These are phyloP conservation scores for Ammodytes dubius DNA, from an alignment of 2,113 vertebrate genomes.

Conservation along the genomic window DNA sequence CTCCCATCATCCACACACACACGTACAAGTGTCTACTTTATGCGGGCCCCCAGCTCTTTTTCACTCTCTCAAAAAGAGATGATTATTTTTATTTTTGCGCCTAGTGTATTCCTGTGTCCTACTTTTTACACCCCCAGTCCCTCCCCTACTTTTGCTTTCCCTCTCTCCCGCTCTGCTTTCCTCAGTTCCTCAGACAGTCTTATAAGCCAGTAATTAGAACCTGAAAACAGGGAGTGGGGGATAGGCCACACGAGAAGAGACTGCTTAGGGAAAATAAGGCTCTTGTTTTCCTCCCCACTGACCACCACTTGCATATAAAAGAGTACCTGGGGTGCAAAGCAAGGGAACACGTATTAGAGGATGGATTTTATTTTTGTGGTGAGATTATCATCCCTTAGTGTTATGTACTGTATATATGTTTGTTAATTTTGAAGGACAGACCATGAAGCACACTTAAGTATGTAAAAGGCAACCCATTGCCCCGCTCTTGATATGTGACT, in stretches of 20 bases:
- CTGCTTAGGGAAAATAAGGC: conserved; percentile 64
- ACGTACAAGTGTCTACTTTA: conserved; percentile 25
- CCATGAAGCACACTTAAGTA: conserved; percentile 10
- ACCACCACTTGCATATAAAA: conserved; percentile 61
- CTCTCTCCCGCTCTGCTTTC: conserved; percentile 17
- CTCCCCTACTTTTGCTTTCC: not conserved
- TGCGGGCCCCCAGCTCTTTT: not conserved
- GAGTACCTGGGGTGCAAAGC: conserved; percentile 27
- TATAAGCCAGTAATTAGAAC: conserved; percentile 77
- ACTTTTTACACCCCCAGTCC: conserved; percentile 38
- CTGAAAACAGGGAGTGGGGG: conserved; percentile 54
- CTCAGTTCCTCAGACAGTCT: conserved; percentile 60
- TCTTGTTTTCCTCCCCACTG: conserved; percentile 59
- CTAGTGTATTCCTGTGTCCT: conserved; percentile 32
- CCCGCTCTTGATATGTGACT: conserved; percentile 1
- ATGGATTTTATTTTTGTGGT: conserved; percentile 25
- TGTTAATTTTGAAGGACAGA: conserved; percentile 10
- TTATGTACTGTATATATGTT: not conserved
- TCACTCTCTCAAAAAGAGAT: conserved; percentile 26
- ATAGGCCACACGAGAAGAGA: conserved; percentile 52
- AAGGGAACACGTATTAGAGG: conserved; percentile 12
- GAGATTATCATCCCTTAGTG: not conserved
- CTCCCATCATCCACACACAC: conserved; percentile 17
- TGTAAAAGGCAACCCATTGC: conserved; percentile 2
- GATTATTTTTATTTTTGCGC: conserved; percentile 32